Conservation (phyloP, 2,113 vertebrate species). For the Mystacornis crossleyi region DNA sequence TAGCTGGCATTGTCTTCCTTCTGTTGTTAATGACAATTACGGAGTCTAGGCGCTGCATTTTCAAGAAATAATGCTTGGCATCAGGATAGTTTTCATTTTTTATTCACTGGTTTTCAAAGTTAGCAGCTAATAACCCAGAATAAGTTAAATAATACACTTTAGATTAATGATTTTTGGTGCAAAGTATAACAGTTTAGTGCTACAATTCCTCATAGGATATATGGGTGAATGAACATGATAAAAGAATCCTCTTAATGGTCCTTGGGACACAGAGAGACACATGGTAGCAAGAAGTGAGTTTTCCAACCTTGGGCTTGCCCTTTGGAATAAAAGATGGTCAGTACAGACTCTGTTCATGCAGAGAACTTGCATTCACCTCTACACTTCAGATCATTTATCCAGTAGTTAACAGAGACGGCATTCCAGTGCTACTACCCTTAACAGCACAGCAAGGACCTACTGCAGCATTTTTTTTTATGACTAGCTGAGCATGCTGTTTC, state of each 20-base stretch:
- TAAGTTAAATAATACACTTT: conserved; percentile 49
- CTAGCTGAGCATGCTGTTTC: not conserved
- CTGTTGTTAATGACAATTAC: not conserved
- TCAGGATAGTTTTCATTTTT: conserved; percentile 60
- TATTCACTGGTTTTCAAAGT: conserved; percentile 69
- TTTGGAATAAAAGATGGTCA: not conserved
- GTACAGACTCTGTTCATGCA: not conserved
- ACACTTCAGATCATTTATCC: not conserved
- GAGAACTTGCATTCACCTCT: not conserved
- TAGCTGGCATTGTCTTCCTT: not conserved
- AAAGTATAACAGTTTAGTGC: conserved; percentile 41
- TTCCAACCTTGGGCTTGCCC: not conserved
- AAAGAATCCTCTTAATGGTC: not conserved
- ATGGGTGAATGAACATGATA: not conserved
- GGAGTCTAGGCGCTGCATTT: not conserved
- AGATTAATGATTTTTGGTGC: conserved; percentile 56
- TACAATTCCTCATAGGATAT: conserved; percentile 1
- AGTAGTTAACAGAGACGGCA: not conserved
- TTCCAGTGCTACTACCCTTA: not conserved
- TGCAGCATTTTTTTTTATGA: not conserved
- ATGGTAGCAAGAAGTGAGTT: not conserved
- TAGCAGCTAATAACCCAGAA: conserved; percentile 63
- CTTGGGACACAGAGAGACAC: not conserved
- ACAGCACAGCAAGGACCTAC: not conserved
- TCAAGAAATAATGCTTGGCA: conserved; percentile 8